Evolutionary conservation across 2,113 vertebrate genomes (phyloP).

Genomic region (Dasyurus viverrinus): DNA sequence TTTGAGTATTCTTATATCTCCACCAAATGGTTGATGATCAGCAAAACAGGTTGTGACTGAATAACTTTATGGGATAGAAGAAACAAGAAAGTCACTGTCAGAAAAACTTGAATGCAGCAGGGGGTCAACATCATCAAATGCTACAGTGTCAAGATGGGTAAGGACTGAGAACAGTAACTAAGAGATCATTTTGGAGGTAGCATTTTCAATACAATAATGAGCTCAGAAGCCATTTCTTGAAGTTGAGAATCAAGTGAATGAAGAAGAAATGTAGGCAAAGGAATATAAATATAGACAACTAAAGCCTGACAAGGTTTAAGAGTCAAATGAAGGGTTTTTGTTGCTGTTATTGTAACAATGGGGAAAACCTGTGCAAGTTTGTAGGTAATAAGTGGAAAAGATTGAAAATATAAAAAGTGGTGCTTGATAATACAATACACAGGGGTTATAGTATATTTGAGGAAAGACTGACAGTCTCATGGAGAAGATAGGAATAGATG

Average conservation of each 20-base stretch:
- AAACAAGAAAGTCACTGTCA: neutral
- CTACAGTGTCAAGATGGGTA: neutral
- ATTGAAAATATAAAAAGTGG: neutral
- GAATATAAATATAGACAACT: neutral
- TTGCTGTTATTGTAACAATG: neutral
- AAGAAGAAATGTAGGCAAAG: neutral
- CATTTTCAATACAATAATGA: neutral
- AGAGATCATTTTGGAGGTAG: neutral
- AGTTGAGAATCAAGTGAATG: neutral
- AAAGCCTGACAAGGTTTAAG: neutral
- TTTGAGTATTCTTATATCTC: neutral
- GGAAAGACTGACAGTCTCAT: neutral
- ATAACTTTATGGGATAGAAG: neutral
- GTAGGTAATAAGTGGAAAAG: neutral
- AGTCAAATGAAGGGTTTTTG: neutral
- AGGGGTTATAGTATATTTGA: neutral
- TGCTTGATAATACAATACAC: neutral
- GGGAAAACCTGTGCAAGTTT: neutral
- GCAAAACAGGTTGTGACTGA: neutral
- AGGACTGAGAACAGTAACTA: neutral
- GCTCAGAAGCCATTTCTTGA: neutral
- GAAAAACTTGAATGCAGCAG: neutral
- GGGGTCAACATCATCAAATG: neutral
- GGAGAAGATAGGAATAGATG: neutral
- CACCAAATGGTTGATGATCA: neutral